Percentiles rank a stretch among this genome's conserved stretches.
Evolutionary conservation across 2,113 vertebrate species (phyloP).

Genomic region (Nannospalax galili): DNA sequence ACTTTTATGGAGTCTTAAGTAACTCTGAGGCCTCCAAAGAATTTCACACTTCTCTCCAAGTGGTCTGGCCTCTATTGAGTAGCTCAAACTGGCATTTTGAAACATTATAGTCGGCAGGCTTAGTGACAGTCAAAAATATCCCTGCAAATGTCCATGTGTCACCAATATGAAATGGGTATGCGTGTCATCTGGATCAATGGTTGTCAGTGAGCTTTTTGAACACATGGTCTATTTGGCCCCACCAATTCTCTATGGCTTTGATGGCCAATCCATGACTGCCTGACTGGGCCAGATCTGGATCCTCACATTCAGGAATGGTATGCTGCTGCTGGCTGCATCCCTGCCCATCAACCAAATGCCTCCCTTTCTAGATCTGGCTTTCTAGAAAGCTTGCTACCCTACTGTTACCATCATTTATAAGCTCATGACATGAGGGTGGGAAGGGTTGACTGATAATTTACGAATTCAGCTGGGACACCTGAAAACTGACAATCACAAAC

Average conservation of each 20-base stretch:
- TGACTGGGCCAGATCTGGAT: neutral
- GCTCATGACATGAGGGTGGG: neutral
- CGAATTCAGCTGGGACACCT: neutral
- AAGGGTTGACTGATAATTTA: neutral
- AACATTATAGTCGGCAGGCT: conserved; percentile 19
- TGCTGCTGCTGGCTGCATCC: neutral
- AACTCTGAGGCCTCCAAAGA: conserved; percentile 67
- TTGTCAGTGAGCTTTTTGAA: conserved; percentile 23
- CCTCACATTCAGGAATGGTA: neutral
- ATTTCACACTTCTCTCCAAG: conserved; percentile 69
- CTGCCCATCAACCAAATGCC: neutral
- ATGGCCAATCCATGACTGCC: neutral
- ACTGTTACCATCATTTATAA: neutral
- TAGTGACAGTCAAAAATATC: conserved; percentile 49
- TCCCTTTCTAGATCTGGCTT: neutral
- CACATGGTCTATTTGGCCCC: neutral
- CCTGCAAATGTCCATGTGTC: neutral
- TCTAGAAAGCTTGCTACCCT: neutral
- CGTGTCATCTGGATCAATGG: neutral
- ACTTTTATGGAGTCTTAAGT: conserved; percentile 70
- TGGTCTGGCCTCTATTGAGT: conserved; percentile 65
- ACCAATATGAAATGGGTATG: neutral
- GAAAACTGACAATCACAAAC: neutral
- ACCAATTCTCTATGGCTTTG: neutral
- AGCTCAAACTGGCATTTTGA: conserved; percentile 8